A percentile compares a stretch with the other conserved stretches of the same genome.
phyloP scores from a whole-genome alignment of 1,140 invertebrate species.

The Leptinotarsa undecemlineata region DNA sequence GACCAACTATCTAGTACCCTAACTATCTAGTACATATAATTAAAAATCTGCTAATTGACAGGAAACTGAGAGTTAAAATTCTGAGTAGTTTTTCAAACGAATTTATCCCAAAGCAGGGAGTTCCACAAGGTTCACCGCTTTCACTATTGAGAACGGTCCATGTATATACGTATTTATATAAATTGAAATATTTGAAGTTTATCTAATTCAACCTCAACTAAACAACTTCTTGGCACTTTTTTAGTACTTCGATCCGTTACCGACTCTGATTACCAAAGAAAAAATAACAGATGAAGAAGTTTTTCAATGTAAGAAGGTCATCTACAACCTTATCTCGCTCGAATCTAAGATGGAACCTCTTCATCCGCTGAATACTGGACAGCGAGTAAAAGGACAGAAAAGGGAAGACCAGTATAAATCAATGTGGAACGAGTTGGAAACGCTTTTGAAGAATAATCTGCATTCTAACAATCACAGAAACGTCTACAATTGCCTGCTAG shows the following conservation, averaged over 20 bases:
- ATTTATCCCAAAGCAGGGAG: too few species aligned
- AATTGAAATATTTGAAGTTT: too few species aligned
- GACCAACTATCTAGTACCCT: too few species aligned
- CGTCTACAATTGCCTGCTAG: slow-evolving; percentile 81
- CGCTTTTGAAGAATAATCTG: slow-evolving; percentile 77
- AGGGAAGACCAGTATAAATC: slow-evolving; percentile 88
- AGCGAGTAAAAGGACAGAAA: slow-evolving; percentile 63
- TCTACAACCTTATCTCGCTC: slow-evolving; percentile 79
- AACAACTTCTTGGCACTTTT: slow-evolving; percentile 31
- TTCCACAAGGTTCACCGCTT: too few species aligned
- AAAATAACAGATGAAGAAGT: slow-evolving; percentile 83
- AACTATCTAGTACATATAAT: too few species aligned
- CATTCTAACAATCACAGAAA: slow-evolving; percentile 69
- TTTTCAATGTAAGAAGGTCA: slow-evolving; percentile 84
- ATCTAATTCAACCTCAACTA: too few species aligned
- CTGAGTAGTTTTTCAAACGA: too few species aligned
- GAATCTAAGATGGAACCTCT: slow-evolving; percentile 85
- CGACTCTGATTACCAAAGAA: slow-evolving; percentile 80
- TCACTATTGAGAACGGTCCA: too few species aligned
- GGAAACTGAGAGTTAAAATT: too few species aligned
- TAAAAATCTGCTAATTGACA: too few species aligned
- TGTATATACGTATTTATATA: too few species aligned
- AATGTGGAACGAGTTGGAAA: slow-evolving; percentile 89
- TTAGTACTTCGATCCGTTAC: slow-evolving; percentile 82
- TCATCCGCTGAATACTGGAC: slow-evolving; percentile 65